Evolutionary conservation across 2,113 vertebrate species (phyloP), one percentile per base, ranked within the genome.

Genomic region (Hippolais icterina): DNA sequence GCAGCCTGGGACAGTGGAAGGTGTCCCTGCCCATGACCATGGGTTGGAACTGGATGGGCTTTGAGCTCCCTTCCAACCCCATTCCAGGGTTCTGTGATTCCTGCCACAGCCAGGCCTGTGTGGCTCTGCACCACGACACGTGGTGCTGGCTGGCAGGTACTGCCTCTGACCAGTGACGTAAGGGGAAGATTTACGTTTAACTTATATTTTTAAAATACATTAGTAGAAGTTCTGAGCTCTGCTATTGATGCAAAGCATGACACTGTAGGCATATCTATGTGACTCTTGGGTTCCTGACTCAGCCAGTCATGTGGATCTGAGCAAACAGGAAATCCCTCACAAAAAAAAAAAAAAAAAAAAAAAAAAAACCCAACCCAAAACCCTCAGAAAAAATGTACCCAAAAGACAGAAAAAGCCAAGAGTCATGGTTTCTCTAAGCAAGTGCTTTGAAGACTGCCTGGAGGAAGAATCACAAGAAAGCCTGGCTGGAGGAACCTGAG

Each of bases 131-230:
- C 18, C 9, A 15, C 2, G 8, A 56, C 25, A 16, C 0, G 1
- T 0, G 6, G 33, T 68, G 22, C 57, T 0, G 0, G 35, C 42
- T 31, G 80, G 35, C 42, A 37, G 23, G 54, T 37, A 37, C 20
- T 3, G 22, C 22, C 61, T 42, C 57, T n/a, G 49, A 28, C n/a
- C 37, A 39, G 44, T 1, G 4, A 39, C 4, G 9, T 15, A 57
- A 59, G 6, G 25, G 63, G 35, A 49, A 16, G 6, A 6, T 75
- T 65, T n/a, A 9, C 54, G 44, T 65, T 64, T 56, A 80, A 66
- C 17, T 35, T 19, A 0, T 1, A 12, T 47, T 64, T 83, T 80
- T 24, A 33, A 49, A 0, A 5, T 29, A 8, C 0, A 0, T 53
- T 59, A 74, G 23, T 9, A 1, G 33, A 68, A 46, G 29, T 68